These are phyloP conservation scores for Pygoscelis antarcticus DNA, from an alignment of 2,113 vertebrate species.

Conservation along the genomic window DNA sequence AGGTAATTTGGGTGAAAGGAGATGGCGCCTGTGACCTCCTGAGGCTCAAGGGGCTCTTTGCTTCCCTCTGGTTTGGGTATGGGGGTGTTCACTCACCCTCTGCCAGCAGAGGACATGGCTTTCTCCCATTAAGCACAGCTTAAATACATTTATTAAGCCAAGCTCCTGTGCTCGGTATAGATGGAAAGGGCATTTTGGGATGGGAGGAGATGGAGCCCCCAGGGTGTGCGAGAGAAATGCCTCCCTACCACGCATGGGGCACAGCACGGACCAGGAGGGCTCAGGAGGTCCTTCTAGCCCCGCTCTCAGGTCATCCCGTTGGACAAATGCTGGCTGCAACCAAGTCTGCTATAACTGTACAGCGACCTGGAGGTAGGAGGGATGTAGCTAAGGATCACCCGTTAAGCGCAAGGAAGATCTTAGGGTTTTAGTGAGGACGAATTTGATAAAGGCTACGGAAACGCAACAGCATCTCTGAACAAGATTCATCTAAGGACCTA, in stretches of 20 bases:
- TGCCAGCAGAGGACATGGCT: neutral
- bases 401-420: neutral
- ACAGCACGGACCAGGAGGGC: neutral
- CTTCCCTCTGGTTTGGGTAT: neutral
- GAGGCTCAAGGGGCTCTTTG: neutral
- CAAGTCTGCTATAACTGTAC: no score
- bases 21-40: neutral
- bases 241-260: neutral
- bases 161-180: neutral
- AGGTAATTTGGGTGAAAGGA: neutral
- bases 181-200: neutral
- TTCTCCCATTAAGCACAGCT: neutral
- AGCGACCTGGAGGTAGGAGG: neutral
- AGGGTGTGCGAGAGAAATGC: accelerated
- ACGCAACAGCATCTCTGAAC: neutral
- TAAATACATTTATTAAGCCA: neutral
- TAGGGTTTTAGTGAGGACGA: neutral
- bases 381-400: neutral
- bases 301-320: neutral
- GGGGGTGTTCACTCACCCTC: accelerated
- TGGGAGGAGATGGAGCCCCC: neutral
- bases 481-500: neutral
- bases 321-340: neutral
- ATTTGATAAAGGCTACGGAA: neutral
- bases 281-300: neutral